Conservation (phyloP, 2,888 invertebrate genomes). For the Hemicrepidius hirtus region DNA sequence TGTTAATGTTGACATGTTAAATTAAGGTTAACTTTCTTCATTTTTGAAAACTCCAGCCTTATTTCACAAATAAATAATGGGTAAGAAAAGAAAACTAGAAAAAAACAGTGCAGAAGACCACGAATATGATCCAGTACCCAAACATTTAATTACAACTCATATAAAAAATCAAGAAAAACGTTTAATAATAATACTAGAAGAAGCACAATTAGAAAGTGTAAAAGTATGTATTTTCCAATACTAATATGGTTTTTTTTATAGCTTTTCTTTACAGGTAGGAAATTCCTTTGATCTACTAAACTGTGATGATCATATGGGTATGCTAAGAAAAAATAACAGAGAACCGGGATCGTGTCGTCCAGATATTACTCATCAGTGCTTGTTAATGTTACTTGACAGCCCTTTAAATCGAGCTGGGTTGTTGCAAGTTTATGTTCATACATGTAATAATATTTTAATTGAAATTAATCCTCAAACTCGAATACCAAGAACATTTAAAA, state of each 20-base stretch:
- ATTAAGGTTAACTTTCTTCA: too few species aligned
- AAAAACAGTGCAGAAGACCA: conserved; percentile 75
- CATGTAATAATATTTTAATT: conserved; percentile 93
- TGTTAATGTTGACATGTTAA: too few species aligned
- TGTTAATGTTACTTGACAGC: conserved; percentile 98
- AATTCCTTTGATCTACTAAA: conserved; percentile 93
- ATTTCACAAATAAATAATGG: conserved; percentile 66
- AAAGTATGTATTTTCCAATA: conserved; percentile 78
- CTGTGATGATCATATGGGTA: conserved; percentile 92
- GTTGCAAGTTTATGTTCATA: conserved; percentile 95
- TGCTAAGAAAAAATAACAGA: conserved; percentile 89
- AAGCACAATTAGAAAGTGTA: conserved; percentile 96
- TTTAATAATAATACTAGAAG: conserved; percentile 93
- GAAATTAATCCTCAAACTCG: conserved; percentile 98
- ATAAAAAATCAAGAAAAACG: conserved; percentile 91
- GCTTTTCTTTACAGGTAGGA: conserved; percentile 79
- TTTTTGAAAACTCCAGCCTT: too few species aligned
- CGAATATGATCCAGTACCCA: conserved; percentile 86
- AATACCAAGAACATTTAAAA: conserved; percentile 96
- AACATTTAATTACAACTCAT: conserved; percentile 85
- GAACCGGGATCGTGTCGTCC: conserved; percentile 94
- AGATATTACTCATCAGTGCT: conserved; percentile 97
- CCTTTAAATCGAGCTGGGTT: conserved; percentile 96
- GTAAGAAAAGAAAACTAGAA: conserved; percentile 75
- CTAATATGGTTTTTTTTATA: not conserved